Evolutionary conservation across 1,140 invertebrate species (phyloP).

Genomic region (Neocloeon triangulifer): DNA sequence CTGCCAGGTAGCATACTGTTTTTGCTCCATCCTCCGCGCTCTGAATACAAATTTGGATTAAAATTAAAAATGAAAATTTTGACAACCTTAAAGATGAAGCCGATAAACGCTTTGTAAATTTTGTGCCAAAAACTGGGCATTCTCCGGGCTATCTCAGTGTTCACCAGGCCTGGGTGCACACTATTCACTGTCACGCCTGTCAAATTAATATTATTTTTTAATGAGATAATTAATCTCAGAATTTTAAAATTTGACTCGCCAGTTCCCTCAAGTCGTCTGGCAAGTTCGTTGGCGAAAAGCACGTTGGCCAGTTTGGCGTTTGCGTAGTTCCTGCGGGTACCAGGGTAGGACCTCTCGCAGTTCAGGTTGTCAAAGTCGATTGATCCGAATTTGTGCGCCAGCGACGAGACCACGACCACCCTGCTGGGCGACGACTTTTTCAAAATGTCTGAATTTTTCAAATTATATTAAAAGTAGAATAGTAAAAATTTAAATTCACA

Average conservation of each 20-base stretch:
- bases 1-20: conserved; percentile 17
- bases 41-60: too few relatives aligned
- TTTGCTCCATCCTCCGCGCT: conserved; percentile 17
- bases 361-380: background rate
- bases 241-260: conserved; percentile 1
- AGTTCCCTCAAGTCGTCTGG: conserved; percentile 1
- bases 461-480: conserved; percentile 3
- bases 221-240: too few relatives aligned
- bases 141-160: too few relatives aligned
- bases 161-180: too few relatives aligned
- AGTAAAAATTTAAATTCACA: background rate
- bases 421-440: conserved; percentile 3
- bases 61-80: too few relatives aligned
- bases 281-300: conserved; percentile 1
- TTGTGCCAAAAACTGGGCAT: too few relatives aligned
- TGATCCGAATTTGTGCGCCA: background rate
- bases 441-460: conserved; percentile 1
- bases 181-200: too few relatives aligned
- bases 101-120: too few relatives aligned
- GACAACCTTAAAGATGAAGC: too few relatives aligned
- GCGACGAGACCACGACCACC: conserved; percentile 1
- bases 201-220: too few relatives aligned
- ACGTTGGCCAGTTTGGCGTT: conserved; percentile 2
- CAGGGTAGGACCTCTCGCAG: background rate
- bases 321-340: background rate